phyloP scores from a whole-genome alignment of 2,113 vertebrate species.

The Myxocyprinus asiaticus region DNA sequence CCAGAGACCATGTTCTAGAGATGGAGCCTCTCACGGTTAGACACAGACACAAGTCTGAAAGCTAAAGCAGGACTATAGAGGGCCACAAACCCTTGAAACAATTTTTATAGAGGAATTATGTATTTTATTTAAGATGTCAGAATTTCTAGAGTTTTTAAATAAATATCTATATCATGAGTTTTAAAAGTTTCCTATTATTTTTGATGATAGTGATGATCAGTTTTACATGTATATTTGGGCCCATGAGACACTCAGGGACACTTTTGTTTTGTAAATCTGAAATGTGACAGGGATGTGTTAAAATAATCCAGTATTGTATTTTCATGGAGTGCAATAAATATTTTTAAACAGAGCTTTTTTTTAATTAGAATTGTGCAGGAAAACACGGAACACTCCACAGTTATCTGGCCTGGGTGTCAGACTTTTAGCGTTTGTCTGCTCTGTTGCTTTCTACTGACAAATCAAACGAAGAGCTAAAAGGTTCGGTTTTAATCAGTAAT shows the following conservation, averaged over 20 bases:
- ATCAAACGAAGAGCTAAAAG: neutral
- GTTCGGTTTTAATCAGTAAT: constrained; percentile 3
- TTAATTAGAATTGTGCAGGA: neutral
- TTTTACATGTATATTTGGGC: neutral
- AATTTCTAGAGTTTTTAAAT: neutral
- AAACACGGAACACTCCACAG: neutral
- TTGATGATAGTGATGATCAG: neutral
- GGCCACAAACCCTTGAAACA: too few relatives aligned
- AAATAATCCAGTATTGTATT: neutral
- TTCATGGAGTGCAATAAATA: neutral
- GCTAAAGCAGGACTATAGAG: constrained; percentile 17
- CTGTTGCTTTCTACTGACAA: neutral
- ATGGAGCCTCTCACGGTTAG: constrained; percentile 75
- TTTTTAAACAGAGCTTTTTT: neutral
- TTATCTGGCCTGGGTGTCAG: neutral
- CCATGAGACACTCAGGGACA: constrained; percentile 27
- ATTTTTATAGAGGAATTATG: neutral
- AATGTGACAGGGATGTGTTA: too few relatives aligned
- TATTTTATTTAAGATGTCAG: neutral
- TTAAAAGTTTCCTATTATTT: too few relatives aligned
- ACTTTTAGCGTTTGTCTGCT: neutral
- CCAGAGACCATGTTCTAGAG: constrained; percentile 83
- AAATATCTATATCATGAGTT: neutral
- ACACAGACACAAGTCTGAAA: constrained; percentile 61
- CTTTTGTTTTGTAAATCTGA: neutral